Evolutionary conservation across 2,888 invertebrate genomes (phyloP).

Genomic region (Keiferia lycopersicella): DNA sequence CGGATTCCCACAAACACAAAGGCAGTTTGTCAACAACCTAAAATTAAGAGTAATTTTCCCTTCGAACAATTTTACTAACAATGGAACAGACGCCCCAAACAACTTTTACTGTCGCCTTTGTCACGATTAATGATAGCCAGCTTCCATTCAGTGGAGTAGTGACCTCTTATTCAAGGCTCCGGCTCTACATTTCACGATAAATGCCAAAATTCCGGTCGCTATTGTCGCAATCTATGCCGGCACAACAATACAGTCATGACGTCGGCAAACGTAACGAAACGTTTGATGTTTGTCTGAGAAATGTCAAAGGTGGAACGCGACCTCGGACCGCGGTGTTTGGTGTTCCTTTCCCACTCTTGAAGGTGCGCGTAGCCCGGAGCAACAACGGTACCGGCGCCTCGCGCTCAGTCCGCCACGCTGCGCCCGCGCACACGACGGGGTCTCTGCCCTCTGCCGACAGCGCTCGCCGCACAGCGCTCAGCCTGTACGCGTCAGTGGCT

Average conservation of each 20-base stretch:
- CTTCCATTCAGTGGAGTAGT: conserved; percentile 4
- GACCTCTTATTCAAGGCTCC: conserved; percentile 34
- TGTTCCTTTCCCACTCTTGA: conserved; percentile 60
- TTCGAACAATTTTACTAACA: conserved; percentile 21
- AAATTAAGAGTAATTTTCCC: conserved; percentile 8
- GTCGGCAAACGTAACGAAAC: conserved; percentile 62
- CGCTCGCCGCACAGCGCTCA: conserved; percentile 18
- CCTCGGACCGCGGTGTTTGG: conserved; percentile 42
- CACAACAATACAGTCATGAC: conserved; percentile 54
- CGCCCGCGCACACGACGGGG: conserved; percentile 51
- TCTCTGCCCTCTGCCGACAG: conserved; percentile 67
- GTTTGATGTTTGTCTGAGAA: conserved; percentile 47
- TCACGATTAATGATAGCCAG: conserved; percentile 21
- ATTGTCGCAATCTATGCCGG: conserved; percentile 40
- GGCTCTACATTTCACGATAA: conserved; percentile 34
- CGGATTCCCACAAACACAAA: background rate
- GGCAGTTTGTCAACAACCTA: conserved; percentile 12
- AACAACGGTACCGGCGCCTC: conserved; percentile 68
- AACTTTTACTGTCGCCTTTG: conserved; percentile 24
- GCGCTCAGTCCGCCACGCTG: conserved; percentile 57
- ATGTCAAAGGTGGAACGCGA: conserved; percentile 68
- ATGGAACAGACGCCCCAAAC: conserved; percentile 23
- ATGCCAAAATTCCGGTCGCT: conserved; percentile 37
- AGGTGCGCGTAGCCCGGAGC: conserved; percentile 25
- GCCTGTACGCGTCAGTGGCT: conserved; percentile 54